These are phyloP conservation scores for Cetonia aurata DNA, from an alignment of 2,888 invertebrate genomes.

Conservation along the genomic window DNA sequence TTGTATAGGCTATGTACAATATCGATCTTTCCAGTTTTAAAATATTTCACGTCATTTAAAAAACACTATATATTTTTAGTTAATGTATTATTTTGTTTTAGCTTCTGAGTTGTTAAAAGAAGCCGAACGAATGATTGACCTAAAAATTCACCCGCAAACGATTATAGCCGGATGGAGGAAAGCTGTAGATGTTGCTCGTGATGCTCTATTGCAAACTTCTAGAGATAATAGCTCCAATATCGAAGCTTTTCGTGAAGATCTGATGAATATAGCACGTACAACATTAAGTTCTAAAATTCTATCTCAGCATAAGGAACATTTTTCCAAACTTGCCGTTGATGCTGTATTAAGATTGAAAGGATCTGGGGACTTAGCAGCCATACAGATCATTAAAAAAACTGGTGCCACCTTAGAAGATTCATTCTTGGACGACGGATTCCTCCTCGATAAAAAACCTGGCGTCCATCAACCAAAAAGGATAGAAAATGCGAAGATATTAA, in stretches of 20 bases:
- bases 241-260: constrained; percentile 85
- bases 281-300: constrained; percentile 98
- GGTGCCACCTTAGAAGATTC: constrained; percentile 95
- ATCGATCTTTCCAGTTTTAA: constrained; percentile 9
- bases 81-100: constrained; percentile 54
- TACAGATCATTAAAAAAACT: constrained; percentile 97
- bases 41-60: constrained; percentile 5
- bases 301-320: constrained; percentile 96
- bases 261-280: constrained; percentile 96
- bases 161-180: constrained; percentile 96
- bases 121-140: constrained; percentile 93
- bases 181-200: constrained; percentile 86
- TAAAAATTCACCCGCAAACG: constrained; percentile 98
- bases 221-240: constrained; percentile 86
- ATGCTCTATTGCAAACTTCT: constrained; percentile 83
- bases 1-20: too few species aligned
- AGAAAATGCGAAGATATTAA: constrained; percentile 95
- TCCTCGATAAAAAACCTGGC: constrained; percentile 97
- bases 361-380: constrained; percentile 94
- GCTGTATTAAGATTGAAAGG: constrained; percentile 96
- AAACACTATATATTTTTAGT: too few species aligned
- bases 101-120: constrained; percentile 95
- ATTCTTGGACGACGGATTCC: constrained; percentile 94
- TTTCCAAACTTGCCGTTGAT: constrained; percentile 94
- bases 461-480: constrained; percentile 97